phyloP scores from a whole-genome alignment of 2,113 vertebrate genomes.

The Pseudopipra pipra region DNA sequence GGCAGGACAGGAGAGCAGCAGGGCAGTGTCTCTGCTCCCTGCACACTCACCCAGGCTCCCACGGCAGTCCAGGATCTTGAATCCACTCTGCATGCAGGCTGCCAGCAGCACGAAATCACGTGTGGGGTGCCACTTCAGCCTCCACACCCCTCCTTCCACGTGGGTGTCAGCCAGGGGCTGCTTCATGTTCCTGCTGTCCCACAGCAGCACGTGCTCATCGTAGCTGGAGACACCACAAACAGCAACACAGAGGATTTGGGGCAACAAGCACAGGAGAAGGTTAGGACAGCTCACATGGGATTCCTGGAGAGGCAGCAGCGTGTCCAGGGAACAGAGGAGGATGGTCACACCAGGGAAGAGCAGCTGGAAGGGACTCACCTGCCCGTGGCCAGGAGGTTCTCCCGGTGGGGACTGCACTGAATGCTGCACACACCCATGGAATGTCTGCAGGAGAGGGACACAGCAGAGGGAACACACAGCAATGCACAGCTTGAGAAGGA shows the following conservation, averaged over 20 bases:
- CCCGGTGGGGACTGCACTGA: constrained; percentile 85
- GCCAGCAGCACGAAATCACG: constrained; percentile 84
- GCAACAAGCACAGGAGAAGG: neutral
- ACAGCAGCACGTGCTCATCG: constrained; percentile 88
- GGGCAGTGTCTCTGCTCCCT: neutral
- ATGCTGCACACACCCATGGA: constrained; percentile 96
- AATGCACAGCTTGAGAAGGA: rapidly evolving
- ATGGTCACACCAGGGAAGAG: neutral
- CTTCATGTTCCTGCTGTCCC: constrained; percentile 89
- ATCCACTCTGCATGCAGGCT: constrained; percentile 92
- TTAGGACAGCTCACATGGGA: rapidly evolving
- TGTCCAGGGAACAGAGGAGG: rapidly evolving
- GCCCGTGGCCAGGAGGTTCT: constrained; percentile 90
- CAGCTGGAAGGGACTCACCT: constrained; percentile 75
- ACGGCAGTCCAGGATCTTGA: constrained; percentile 86
- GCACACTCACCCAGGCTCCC: constrained; percentile 75
- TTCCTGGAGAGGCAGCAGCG: neutral
- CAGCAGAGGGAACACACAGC: neutral
- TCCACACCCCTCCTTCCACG: constrained; percentile 88
- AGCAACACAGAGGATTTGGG: neutral
- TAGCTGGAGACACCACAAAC: constrained; percentile 75
- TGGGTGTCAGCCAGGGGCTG: constrained; percentile 80
- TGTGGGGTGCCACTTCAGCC: constrained; percentile 92
- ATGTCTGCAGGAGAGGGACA: constrained; percentile 76
- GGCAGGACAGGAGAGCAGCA: neutral